Conservation (phyloP, 2,888 invertebrate genomes). For the Habroteleia sp. region DNA sequence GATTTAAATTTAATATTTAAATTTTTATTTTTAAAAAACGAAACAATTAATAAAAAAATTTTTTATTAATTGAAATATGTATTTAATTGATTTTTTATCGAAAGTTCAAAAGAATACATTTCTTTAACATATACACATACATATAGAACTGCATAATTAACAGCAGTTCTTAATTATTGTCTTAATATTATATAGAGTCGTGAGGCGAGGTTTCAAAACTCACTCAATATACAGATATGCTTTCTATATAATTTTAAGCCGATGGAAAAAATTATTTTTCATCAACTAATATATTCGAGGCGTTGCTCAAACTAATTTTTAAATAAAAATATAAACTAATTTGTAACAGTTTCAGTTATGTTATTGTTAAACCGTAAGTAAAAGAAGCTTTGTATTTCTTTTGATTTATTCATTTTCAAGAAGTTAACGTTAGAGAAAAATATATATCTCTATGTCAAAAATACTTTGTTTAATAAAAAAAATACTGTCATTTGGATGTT, state of each 20-base stretch:
- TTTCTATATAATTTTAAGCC: constrained; percentile 27
- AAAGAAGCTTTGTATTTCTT: not conserved
- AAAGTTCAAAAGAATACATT: constrained; percentile 13
- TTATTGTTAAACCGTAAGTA: constrained; percentile 34
- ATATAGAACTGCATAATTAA: constrained; percentile 16
- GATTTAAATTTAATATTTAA: too few relatives aligned
- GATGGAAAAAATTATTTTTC: not conserved
- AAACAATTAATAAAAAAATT: too few relatives aligned
- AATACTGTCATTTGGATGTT: too few relatives aligned
- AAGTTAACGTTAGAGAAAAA: constrained; percentile 11
- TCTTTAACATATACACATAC: constrained; percentile 35
- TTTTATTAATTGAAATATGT: not conserved
- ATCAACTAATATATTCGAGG: constrained; percentile 9
- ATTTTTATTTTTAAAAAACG: too few relatives aligned
- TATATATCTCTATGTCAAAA: constrained; percentile 4
- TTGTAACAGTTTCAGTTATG: too few relatives aligned
- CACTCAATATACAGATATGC: constrained; percentile 24
- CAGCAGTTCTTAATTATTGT: constrained; percentile 34
- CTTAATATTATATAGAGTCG: constrained; percentile 32
- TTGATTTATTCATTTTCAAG: constrained; percentile 1
- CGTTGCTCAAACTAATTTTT: constrained; percentile 17
- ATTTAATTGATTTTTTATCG: constrained; percentile 22
- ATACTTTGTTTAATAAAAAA: not conserved
- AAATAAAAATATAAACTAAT: not conserved
- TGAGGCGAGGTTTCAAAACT: not conserved